Evolutionary conservation across 2,113 vertebrate genomes (phyloP).

Genomic region (Amphilophus citrinellus): DNA sequence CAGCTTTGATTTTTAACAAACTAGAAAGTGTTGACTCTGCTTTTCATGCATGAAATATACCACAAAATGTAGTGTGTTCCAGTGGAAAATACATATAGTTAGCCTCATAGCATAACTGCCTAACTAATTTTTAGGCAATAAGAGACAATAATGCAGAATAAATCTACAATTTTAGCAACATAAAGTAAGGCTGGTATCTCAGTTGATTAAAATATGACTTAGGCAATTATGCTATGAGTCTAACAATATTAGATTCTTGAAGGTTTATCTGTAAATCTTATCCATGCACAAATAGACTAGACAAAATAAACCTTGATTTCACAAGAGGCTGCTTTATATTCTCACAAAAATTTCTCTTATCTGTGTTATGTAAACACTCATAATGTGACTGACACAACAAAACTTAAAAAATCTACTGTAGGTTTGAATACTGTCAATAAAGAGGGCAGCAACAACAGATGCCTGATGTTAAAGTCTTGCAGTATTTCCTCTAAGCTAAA

Average conservation of each 20-base stretch:
- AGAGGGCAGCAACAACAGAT: not conserved
- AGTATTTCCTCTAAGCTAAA: not conserved
- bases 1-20: not conserved
- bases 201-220: too few relatives aligned
- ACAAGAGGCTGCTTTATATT: slow-evolving; percentile 23
- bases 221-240: too few relatives aligned
- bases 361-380: not conserved
- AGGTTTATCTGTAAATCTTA: not conserved
- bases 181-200: too few relatives aligned
- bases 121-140: too few relatives aligned
- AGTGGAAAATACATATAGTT: not conserved
- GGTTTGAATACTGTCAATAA: not conserved
- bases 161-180: too few relatives aligned
- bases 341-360: slow-evolving; percentile 9
- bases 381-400: not conserved
- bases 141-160: too few relatives aligned
- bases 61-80: not conserved
- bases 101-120: too few relatives aligned
- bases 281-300: not conserved
- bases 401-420: not conserved
- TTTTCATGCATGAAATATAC: not conserved
- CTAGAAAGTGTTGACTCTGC: not conserved
- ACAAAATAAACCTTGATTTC: slow-evolving; percentile 22
- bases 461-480: not conserved
- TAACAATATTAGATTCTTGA: not conserved